These are phyloP conservation scores for Antechinus stuartii DNA, from an alignment of 2,113 vertebrate species.

Conservation along the genomic window DNA sequence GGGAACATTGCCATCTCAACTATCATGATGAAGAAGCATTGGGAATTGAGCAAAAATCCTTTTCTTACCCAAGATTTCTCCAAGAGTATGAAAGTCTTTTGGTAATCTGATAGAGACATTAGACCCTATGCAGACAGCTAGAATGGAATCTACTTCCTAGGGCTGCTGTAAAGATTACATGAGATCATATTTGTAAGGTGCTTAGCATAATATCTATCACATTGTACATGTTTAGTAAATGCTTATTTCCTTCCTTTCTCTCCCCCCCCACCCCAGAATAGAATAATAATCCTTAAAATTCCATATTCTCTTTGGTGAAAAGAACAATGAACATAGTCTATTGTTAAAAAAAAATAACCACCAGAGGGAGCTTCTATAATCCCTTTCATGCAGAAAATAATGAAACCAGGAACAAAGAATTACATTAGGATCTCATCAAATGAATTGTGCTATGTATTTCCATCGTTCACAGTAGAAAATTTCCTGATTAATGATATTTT, in stretches of 20 bases:
- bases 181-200: neutral
- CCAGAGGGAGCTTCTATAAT: slow-evolving; percentile 69
- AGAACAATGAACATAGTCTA: neutral
- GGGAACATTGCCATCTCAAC: neutral
- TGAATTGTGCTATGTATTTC: neutral
- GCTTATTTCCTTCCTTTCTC: neutral
- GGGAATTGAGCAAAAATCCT: neutral
- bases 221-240: neutral
- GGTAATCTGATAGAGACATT: neutral
- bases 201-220: neutral
- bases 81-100: neutral
- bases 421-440: neutral
- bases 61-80: neutral
- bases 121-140: neutral
- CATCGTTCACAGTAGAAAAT: neutral
- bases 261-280: neutral
- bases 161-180: neutral
- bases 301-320: neutral
- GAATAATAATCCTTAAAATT: slow-evolving; percentile 10
- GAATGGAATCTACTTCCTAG: neutral
- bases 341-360: slow-evolving; percentile 10
- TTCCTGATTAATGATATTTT: neutral
- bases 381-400: neutral
- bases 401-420: neutral
- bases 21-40: neutral